These are phyloP conservation scores for Gobio occitaniae DNA, from an alignment of 2,797 vertebrate genomes.

Conservation along the genomic window DNA sequence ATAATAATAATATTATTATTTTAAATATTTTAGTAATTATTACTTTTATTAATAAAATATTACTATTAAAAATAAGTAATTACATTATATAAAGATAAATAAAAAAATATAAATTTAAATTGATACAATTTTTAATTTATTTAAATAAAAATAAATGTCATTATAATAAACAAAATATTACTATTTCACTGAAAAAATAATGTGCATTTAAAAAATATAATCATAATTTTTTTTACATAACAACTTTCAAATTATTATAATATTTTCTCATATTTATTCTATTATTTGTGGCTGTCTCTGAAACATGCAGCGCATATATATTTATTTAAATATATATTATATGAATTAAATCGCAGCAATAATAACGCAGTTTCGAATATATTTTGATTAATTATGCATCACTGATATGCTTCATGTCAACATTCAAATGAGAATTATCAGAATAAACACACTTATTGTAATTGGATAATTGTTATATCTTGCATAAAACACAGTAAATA, in stretches of 20 bases:
- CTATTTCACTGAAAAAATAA: background rate
- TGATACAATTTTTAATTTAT: too few relatives aligned
- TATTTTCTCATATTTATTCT: too few relatives aligned
- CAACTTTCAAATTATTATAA: background rate
- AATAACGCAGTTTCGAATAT: too few relatives aligned
- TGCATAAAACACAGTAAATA: background rate
- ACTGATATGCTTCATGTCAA: background rate
- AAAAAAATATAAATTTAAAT: too few relatives aligned
- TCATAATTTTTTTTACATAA: background rate
- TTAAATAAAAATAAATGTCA: background rate
- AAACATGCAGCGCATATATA: background rate
- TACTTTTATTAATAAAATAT: background rate
- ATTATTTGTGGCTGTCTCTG: background rate
- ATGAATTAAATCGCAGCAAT: background rate
- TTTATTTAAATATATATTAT: background rate
- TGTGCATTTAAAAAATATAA: background rate
- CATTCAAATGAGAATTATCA: background rate
- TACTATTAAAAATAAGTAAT: background rate
- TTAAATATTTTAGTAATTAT: background rate
- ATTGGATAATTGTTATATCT: background rate
- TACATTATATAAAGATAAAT: background rate
- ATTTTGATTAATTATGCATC: too few relatives aligned
- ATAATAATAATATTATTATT: background rate
- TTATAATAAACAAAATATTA: background rate
- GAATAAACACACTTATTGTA: background rate